A percentile compares a stretch with the other conserved stretches of the same genome.
These are phyloP conservation scores for Halcyon senegalensis DNA, from an alignment of 2,113 vertebrate genomes.

Conservation along the genomic window DNA sequence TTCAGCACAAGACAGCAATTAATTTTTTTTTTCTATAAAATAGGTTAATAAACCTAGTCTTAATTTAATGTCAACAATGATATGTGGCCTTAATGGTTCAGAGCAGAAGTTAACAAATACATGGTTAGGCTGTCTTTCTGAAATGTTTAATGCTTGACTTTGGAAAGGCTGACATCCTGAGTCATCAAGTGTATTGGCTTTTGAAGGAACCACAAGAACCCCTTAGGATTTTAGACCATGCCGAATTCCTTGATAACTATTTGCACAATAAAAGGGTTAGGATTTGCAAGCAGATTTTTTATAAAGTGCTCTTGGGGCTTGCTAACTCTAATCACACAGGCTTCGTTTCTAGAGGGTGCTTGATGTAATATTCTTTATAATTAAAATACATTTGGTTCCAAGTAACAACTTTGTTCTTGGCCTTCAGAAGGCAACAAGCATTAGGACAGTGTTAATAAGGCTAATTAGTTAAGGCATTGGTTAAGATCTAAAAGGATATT, in stretches of 20 bases:
- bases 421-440: background rate
- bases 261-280: background rate
- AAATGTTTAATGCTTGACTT: background rate
- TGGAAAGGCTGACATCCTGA: background rate
- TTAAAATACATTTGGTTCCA: constrained; percentile 1
- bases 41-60: background rate
- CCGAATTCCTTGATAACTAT: background rate
- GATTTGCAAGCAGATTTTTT: background rate
- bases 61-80: background rate
- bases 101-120: constrained; percentile 38
- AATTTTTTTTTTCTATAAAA: background rate
- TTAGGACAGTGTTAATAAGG: background rate
- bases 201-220: background rate
- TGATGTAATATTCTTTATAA: constrained; percentile 14
- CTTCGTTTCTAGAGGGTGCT: background rate
- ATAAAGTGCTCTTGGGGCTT: background rate
- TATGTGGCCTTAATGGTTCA: background rate
- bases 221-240: background rate
- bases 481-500: background rate
- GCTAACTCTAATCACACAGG: background rate
- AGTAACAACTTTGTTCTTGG: background rate
- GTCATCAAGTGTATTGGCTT: background rate
- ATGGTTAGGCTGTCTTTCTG: background rate
- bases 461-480: background rate
- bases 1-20: constrained; percentile 7